These are phyloP conservation scores for Pempheris klunzingeri DNA, from an alignment of 2,797 vertebrate species.

Conservation along the genomic window DNA sequence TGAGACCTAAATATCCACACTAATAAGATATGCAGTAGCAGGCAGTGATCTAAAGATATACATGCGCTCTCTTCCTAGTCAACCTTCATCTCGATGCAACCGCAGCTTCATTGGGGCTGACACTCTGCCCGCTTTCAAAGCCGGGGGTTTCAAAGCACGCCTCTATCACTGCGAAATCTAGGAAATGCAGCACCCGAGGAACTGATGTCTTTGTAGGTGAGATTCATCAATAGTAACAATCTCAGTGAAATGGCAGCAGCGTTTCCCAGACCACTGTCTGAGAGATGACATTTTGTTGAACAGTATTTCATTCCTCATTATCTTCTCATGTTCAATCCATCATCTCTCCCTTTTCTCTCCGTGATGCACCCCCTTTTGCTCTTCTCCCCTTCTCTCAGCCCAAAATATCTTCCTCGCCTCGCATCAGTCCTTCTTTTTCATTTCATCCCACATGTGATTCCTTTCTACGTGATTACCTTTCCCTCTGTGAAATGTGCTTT, in stretches of 20 bases:
- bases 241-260: constrained; percentile 72
- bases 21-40: constrained; percentile 53
- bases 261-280: constrained; percentile 71
- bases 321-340: constrained; percentile 70
- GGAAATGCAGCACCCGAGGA: constrained; percentile 65
- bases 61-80: constrained; percentile 24
- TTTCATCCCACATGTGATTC: constrained; percentile 24
- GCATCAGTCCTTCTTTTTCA: constrained; percentile 13
- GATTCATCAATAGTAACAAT: constrained; percentile 72
- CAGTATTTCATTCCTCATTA: constrained; percentile 80
- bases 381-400: constrained; percentile 34
- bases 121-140: constrained; percentile 67
- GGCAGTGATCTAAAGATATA: constrained; percentile 56
- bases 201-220: constrained; percentile 74
- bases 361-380: constrained; percentile 38
- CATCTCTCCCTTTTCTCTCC: constrained; percentile 51
- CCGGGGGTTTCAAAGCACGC: constrained; percentile 63
- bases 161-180: constrained; percentile 55
- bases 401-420: constrained; percentile 53
- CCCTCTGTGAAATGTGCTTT: constrained; percentile 19
- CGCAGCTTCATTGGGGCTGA: constrained; percentile 55
- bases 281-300: constrained; percentile 77
- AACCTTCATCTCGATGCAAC: constrained; percentile 60
- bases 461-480: constrained; percentile 30
- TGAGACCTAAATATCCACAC: constrained; percentile 22